Base-by-base conservation (phyloP, 2,888 invertebrate genomes). In the Ornithoptera priamus region DNA sequence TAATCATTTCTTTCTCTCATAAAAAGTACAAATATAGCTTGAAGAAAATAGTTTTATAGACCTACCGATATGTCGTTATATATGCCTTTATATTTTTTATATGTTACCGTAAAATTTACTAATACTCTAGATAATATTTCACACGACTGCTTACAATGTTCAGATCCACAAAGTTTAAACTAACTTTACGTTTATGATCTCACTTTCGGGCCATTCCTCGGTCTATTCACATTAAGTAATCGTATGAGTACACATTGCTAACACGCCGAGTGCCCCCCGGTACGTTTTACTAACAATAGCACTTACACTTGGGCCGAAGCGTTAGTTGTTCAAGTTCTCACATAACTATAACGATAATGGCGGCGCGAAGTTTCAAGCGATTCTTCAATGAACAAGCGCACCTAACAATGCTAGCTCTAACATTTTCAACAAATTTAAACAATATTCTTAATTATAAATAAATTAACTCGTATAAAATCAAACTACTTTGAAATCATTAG, bases 281-380 rank as follows among this genome's bases (percentile, higher is more conserved):
- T 53, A 53, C n/a, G 18, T 53, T 53, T n/a, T n/a, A 58, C 57
- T 15, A 58, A 58, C 57, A 58, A 58, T 58, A 10, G 57, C 22
- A 58, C 22, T 58, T 24, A 58, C n/a, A 22, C 22, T 22, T 10
- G 22, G 22, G 57, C 22, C 3, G 12, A 58, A 58, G 12, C 22
- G 57, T 58, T 58, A 58, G 57, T 58, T 58, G 20, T 57, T 57
- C 57, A 58, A 58, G 22, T 58, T 15, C 57, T 10, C 18, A 53
- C n/a, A 12, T 18, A 36, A 30, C 60, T 36, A 36, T 15, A 60
- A 60, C 36, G 36, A 18, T 36, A 30, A 30, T 36, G 17, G 60
- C 36, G n/a, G 36, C 4, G 15, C 30, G 15, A 60, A 60, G 1
- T 60, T 60, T 36, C 15, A 60, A 60, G 60, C 60, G 36, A 12